A percentile compares a stretch with the other conserved stretches of the same genome.
phyloP scores from a whole-genome alignment of 2,113 vertebrate genomes.

The Suricata suricatta region DNA sequence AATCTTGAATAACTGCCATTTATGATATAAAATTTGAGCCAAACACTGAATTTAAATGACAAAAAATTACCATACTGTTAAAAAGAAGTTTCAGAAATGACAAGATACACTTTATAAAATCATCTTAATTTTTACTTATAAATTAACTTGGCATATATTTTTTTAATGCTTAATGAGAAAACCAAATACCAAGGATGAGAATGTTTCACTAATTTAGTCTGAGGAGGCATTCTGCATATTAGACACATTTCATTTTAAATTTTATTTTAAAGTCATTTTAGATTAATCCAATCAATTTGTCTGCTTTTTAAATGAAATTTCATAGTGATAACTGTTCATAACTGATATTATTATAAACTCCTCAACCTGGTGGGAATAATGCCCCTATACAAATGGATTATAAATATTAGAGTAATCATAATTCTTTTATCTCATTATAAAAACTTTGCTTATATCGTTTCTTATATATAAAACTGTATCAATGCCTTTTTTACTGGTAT shows the following conservation, averaged over 20 bases:
- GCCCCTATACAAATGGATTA: neutral
- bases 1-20: neutral
- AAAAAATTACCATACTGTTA: neutral
- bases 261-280: conserved; percentile 45
- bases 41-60: conserved; percentile 26
- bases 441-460: conserved; percentile 86
- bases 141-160: neutral
- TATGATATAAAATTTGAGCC: neutral
- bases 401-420: neutral
- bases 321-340: neutral
- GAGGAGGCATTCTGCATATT: neutral
- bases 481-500: conserved; percentile 81
- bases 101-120: neutral
- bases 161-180: neutral
- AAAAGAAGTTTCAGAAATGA: neutral
- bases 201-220: neutral
- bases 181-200: neutral
- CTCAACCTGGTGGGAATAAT: neutral
- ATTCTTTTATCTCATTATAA: neutral
- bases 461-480: conserved; percentile 82
- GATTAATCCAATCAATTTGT: neutral
- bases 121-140: neutral
- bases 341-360: neutral
- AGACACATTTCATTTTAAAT: neutral
- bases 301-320: conserved; percentile 8